phyloP scores from a whole-genome alignment of 1,140 invertebrate genomes.

The Drosophila hydei region DNA sequence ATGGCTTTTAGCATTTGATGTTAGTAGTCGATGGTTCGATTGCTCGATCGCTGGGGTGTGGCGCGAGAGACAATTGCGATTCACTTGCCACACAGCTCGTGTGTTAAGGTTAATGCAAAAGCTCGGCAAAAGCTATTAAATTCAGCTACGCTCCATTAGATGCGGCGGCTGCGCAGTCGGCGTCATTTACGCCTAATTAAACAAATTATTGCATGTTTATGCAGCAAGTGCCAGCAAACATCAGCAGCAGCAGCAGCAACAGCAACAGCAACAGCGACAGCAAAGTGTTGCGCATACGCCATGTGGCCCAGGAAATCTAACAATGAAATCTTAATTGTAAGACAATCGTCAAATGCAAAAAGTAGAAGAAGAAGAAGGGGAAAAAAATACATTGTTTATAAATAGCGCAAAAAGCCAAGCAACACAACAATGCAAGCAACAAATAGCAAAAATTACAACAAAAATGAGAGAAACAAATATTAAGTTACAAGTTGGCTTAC shows the following conservation, averaged over 20 bases:
- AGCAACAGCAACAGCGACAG: constrained; percentile 10
- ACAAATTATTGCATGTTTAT: constrained; percentile 75
- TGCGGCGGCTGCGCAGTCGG: constrained; percentile 47
- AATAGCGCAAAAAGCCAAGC: constrained; percentile 67
- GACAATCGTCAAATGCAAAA: constrained; percentile 59
- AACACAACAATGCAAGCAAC: constrained; percentile 53
- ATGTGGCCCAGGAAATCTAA: constrained; percentile 71
- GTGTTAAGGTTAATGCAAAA: constrained; percentile 63
- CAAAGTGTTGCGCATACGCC: constrained; percentile 63
- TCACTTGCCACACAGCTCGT: constrained; percentile 66
- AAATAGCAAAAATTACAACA: constrained; percentile 35
- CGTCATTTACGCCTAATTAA: constrained; percentile 81
- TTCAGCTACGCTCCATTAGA: constrained; percentile 78
- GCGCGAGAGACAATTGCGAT: constrained; percentile 32
- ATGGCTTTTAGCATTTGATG: constrained; percentile 26
- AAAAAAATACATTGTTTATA: constrained; percentile 61
- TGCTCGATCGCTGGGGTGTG: constrained; percentile 45
- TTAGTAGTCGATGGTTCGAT: constrained; percentile 5
- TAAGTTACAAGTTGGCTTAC: constrained; percentile 71
- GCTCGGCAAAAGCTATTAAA: constrained; percentile 72
- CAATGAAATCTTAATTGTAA: constrained; percentile 78
- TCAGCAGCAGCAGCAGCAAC: constrained; percentile 24
- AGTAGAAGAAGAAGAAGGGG: neutral
- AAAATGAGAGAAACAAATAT: constrained; percentile 36
- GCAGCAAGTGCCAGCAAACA: constrained; percentile 57